Percentiles rank a stretch among this genome's conserved stretches.
Conservation (phyloP, 2,888 invertebrate species). For the Drosophila kuntzei region DNA sequence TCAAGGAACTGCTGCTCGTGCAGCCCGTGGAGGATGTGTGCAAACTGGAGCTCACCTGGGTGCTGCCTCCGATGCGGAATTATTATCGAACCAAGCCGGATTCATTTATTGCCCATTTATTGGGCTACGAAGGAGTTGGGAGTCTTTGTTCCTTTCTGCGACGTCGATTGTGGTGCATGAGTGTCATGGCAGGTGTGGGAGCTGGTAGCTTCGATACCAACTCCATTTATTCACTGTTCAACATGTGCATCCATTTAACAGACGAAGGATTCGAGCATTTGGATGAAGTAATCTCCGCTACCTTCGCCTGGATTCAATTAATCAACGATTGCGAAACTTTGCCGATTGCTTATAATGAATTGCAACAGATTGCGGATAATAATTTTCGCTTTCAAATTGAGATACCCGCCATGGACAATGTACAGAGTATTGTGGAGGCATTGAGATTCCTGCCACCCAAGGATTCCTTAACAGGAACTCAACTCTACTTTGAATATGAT, state of each 20-base stretch:
- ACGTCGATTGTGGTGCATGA: conserved; percentile 90
- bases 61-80: conserved; percentile 79
- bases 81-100: conserved; percentile 85
- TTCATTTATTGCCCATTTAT: conserved; percentile 90
- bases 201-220: conserved; percentile 92
- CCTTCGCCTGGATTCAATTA: conserved; percentile 93
- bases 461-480: conserved; percentile 90
- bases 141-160: conserved; percentile 92
- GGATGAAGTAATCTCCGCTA: conserved; percentile 90
- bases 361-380: conserved; percentile 90
- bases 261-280: conserved; percentile 91
- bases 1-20: conserved; percentile 87
- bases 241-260: conserved; percentile 90
- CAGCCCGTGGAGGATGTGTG: conserved; percentile 91
- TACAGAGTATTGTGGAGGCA: conserved; percentile 90
- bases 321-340: conserved; percentile 85
- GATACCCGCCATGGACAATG: conserved; percentile 90
- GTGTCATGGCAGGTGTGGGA: conserved; percentile 90
- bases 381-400: conserved; percentile 91
- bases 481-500: conserved; percentile 91
- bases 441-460: conserved; percentile 92
- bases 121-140: conserved; percentile 95
- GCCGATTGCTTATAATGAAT: conserved; percentile 86
- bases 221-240: conserved; percentile 91
- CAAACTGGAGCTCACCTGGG: conserved; percentile 87